A percentile compares a stretch with the other conserved stretches of the same genome.
phyloP scores from a whole-genome alignment of 2,888 invertebrate species.

The Alitta virens region DNA sequence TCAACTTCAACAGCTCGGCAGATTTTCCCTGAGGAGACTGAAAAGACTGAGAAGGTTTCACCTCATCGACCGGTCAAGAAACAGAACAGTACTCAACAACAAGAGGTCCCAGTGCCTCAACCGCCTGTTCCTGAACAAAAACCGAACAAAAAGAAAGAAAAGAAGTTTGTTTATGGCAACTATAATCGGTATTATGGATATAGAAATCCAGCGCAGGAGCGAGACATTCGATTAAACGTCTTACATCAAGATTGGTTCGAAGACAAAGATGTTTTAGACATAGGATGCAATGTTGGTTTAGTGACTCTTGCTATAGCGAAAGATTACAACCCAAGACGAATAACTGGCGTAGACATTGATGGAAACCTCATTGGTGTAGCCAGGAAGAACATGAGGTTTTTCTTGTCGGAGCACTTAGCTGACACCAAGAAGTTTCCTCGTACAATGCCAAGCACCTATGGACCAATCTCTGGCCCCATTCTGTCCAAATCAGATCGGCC shows the following conservation, averaged over 20 bases:
- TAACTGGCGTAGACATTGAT: slow-evolving; percentile 94
- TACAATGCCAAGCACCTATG: slow-evolving; percentile 84
- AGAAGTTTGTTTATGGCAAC: slow-evolving; percentile 89
- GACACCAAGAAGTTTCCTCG: slow-evolving; percentile 69
- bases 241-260: slow-evolving; percentile 82
- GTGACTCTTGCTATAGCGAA: slow-evolving; percentile 87
- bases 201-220: slow-evolving; percentile 73
- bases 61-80: slow-evolving; percentile 14
- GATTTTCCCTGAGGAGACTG: slow-evolving; percentile 1
- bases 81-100: slow-evolving; percentile 5
- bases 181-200: slow-evolving; percentile 97
- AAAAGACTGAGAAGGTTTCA: slow-evolving; percentile 16
- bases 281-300: slow-evolving; percentile 97
- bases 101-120: not conserved
- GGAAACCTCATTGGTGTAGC: slow-evolving; percentile 76
- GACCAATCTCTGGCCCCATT: slow-evolving; percentile 66
- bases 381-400: slow-evolving; percentile 72
- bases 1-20: not conserved
- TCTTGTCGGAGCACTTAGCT: slow-evolving; percentile 56
- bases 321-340: slow-evolving; percentile 78
- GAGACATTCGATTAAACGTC: slow-evolving; percentile 78
- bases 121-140: not conserved
- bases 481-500: slow-evolving; percentile 28
- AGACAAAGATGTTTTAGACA: slow-evolving; percentile 88
- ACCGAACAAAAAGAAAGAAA: slow-evolving; percentile 60